Evolutionary conservation across 2,797 vertebrate species (phyloP).

Genomic region (Salarias fasciatus): DNA sequence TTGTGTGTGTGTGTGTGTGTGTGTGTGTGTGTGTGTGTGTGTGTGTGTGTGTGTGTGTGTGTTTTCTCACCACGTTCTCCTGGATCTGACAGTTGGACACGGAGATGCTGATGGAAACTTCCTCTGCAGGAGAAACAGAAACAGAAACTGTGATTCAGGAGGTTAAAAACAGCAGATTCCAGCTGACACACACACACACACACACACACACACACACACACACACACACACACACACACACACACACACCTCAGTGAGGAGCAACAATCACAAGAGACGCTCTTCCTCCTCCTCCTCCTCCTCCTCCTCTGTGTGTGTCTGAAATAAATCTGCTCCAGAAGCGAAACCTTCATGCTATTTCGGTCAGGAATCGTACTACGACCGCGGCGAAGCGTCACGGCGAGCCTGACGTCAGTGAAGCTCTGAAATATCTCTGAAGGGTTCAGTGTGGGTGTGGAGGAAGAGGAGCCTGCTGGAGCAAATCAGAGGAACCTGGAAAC

Average conservation of each 20-base stretch:
- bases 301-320: no score
- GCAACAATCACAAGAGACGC: no score
- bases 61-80: slow-evolving; percentile 94
- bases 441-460: slow-evolving; percentile 40
- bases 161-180: no score
- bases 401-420: slow-evolving; percentile 51
- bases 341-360: slow-evolving; percentile 7
- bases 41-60: background rate
- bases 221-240: no score
- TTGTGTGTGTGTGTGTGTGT: background rate
- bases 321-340: background rate
- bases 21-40: background rate
- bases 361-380: background rate
- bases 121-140: slow-evolving; percentile 80
- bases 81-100: slow-evolving; percentile 97
- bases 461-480: no score
- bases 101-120: slow-evolving; percentile 94
- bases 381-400: slow-evolving; percentile 35
- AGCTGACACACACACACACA: no score
- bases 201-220: no score
- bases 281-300: no score
- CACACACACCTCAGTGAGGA: no score
- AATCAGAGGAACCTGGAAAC: no score
- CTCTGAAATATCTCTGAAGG: slow-evolving; percentile 55
- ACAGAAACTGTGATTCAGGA: no score